These are phyloP conservation scores for Apoderus coryli DNA, from an alignment of 2,888 invertebrate genomes.

Conservation along the genomic window DNA sequence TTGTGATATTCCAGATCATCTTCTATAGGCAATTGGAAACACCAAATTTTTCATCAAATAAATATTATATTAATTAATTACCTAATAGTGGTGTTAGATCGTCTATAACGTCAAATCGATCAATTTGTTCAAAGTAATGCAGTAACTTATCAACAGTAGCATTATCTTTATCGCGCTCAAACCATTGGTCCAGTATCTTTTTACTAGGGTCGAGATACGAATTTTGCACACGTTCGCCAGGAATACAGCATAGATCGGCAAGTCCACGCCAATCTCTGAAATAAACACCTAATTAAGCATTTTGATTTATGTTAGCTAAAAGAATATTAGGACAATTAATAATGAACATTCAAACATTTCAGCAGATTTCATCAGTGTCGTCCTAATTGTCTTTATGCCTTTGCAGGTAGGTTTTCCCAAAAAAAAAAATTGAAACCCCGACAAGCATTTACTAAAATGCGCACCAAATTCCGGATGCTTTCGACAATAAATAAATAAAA, in stretches of 20 bases:
- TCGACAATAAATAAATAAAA: no score
- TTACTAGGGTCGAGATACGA: slow-evolving; percentile 50
- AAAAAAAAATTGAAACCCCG: no score
- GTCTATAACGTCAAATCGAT: slow-evolving; percentile 63
- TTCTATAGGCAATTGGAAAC: slow-evolving; percentile 18
- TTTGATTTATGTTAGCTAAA: no score
- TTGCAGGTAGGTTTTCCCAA: no score
- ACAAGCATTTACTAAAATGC: no score
- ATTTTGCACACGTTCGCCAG: slow-evolving; percentile 28
- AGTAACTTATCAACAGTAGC: slow-evolving; percentile 46
- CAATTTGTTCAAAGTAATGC: slow-evolving; percentile 45
- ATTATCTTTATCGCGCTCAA: slow-evolving; percentile 31
- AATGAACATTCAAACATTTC: no score
- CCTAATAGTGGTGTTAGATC: slow-evolving; percentile 44
- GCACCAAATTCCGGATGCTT: no score
- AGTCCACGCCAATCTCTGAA: slow-evolving; percentile 64
- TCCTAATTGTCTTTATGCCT: no score
- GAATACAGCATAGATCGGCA: slow-evolving; percentile 46
- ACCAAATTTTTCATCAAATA: slow-evolving; percentile 9
- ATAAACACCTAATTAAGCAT: no score
- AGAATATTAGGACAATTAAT: no score
- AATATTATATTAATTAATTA: no score
- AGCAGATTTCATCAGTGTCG: no score
- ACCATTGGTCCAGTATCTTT: slow-evolving; percentile 47
- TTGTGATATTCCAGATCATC: slow-evolving; percentile 21